phyloP scores from a whole-genome alignment of 2,888 invertebrate species.

The Netelia melanura region DNA sequence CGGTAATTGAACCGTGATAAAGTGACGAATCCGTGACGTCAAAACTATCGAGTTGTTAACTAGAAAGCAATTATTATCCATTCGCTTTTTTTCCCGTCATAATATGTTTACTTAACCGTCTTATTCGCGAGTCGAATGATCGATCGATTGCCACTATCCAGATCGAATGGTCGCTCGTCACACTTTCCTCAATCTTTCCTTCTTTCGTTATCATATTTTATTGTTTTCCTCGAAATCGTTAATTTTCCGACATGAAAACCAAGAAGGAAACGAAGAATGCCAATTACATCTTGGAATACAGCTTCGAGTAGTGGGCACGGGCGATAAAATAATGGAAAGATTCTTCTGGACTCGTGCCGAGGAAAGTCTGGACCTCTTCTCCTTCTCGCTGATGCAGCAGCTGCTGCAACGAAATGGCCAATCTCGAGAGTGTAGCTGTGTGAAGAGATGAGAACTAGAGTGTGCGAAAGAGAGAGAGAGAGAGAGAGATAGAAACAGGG shows the following conservation, averaged over 20 bases:
- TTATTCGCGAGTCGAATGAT: not conserved
- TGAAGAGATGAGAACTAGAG: constrained; percentile 14
- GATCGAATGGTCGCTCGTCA: not conserved
- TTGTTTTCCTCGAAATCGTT: not conserved
- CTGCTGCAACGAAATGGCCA: constrained; percentile 49
- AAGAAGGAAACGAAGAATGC: not conserved
- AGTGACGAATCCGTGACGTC: not conserved
- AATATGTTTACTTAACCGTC: not conserved
- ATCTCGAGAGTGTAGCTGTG: constrained; percentile 30
- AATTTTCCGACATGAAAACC: not conserved
- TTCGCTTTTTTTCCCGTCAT: not conserved
- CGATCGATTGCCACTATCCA: not conserved
- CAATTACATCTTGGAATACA: not conserved
- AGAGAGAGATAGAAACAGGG: not conserved
- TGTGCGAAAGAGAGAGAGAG: constrained; percentile 25
- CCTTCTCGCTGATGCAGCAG: constrained; percentile 29
- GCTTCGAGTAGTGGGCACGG: not conserved
- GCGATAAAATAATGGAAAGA: constrained; percentile 35
- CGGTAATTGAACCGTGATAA: not conserved
- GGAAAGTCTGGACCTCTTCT: constrained; percentile 23
- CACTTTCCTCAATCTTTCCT: not conserved
- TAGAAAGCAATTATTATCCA: not conserved
- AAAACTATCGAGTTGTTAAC: not conserved
- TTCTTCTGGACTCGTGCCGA: constrained; percentile 41
- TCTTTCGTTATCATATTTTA: not conserved